Percentiles rank a stretch among this genome's conserved stretches.
phyloP scores from a whole-genome alignment of 2,113 vertebrate genomes.

The Cygnus buccinator region DNA sequence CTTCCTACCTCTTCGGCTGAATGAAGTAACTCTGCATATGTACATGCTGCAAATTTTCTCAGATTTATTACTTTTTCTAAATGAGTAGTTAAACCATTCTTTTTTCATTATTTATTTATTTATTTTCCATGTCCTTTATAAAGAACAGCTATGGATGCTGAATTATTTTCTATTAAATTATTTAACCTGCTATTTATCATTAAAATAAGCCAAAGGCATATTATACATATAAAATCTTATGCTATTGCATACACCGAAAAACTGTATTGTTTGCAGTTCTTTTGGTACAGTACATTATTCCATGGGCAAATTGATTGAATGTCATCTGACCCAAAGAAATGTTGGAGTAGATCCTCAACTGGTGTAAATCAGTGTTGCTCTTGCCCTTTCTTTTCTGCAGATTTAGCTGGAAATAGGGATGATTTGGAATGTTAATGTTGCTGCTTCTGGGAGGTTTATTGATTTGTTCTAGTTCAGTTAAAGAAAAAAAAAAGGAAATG shows the following conservation, averaged over 20 bases:
- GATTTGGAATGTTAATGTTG: conserved; percentile 47
- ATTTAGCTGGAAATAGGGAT: conserved; percentile 16
- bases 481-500: neutral
- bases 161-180: neutral
- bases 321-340: neutral
- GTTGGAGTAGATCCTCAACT: neutral
- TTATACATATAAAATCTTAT: neutral
- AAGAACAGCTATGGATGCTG: neutral
- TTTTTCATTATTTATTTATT: neutral
- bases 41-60: neutral
- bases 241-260: neutral
- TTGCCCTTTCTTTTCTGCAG: conserved; percentile 38
- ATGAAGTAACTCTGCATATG: neutral
- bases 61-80: conserved; percentile 1
- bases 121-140: neutral
- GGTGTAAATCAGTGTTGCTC: conserved; percentile 39
- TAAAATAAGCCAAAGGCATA: neutral
- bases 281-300: neutral
- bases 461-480: conserved; percentile 49
- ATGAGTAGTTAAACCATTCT: neutral
- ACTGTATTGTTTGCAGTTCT: conserved; percentile 20
- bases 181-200: neutral
- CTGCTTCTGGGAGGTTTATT: conserved; percentile 53
- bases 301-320: conserved; percentile 8
- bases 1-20: neutral